Conservation (phyloP, 2,113 vertebrate species). For the Rattus rattus region DNA sequence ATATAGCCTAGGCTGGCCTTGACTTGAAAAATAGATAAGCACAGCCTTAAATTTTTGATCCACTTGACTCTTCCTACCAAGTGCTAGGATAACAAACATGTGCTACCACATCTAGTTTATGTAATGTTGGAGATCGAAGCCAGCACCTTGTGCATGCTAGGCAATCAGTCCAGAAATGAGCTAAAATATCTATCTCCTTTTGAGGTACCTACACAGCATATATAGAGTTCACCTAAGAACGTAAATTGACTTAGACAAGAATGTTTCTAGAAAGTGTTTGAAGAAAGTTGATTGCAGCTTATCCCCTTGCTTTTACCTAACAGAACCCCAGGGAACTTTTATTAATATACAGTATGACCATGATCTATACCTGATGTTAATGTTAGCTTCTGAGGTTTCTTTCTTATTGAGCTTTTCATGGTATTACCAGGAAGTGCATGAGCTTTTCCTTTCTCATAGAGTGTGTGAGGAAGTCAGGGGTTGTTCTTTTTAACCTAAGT, state of each 20-base stretch:
- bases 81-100: neutral
- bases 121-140: neutral
- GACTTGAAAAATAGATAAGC: neutral
- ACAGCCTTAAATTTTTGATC: neutral
- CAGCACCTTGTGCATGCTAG: neutral
- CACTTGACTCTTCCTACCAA: neutral
- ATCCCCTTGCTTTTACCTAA: neutral
- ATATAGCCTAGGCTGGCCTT: neutral
- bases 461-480: neutral
- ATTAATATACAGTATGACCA: neutral
- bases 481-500: neutral
- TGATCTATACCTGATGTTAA: neutral
- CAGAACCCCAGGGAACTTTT: neutral
- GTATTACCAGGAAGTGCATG: neutral
- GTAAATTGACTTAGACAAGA: neutral
- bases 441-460: neutral
- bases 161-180: neutral
- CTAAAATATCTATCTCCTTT: neutral
- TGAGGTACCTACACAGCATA: neutral
- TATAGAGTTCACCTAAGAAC: neutral
- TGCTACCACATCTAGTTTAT: neutral
- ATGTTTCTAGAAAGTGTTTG: neutral
- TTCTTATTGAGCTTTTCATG: neutral
- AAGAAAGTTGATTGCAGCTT: neutral
- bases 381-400: neutral